Evolutionary conservation across 2,888 invertebrate species (phyloP).

Genomic region (Lithophane ornitopus): DNA sequence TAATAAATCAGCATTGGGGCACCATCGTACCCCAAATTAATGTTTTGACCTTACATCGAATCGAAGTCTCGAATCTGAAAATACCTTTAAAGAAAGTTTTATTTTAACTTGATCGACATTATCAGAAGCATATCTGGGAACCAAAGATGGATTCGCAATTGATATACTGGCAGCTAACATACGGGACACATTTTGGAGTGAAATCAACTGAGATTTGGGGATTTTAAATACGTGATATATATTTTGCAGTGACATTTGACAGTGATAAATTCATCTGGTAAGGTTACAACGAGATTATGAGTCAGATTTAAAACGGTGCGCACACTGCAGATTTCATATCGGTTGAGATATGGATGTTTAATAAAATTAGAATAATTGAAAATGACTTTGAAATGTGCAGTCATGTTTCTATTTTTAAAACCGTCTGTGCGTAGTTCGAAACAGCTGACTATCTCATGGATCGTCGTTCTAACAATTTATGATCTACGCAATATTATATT

Average conservation of each 20-base stretch:
- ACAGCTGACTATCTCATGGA: not conserved
- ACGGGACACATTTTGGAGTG: constrained; percentile 40
- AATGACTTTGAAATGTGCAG: constrained; percentile 24
- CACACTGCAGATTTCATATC: constrained; percentile 15
- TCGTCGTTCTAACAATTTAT: not conserved
- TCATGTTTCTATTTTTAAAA: constrained; percentile 41
- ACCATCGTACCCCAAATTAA: constrained; percentile 63
- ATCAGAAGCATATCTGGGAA: constrained; percentile 54
- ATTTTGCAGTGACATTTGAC: constrained; percentile 45
- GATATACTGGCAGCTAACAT: constrained; percentile 53
- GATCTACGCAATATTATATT: no score
- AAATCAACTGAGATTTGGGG: constrained; percentile 30
- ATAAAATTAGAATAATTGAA: constrained; percentile 25
- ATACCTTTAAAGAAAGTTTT: constrained; percentile 56
- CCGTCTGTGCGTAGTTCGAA: constrained; percentile 8
- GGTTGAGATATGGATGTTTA: not conserved
- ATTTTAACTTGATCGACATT: constrained; percentile 54
- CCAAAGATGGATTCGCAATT: constrained; percentile 60
- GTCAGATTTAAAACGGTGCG: constrained; percentile 23
- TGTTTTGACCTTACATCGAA: constrained; percentile 65
- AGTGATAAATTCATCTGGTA: constrained; percentile 50
- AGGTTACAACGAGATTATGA: constrained; percentile 46
- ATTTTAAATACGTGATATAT: constrained; percentile 53
- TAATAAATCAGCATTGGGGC: constrained; percentile 64
- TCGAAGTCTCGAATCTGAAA: constrained; percentile 54